These are phyloP conservation scores for Macrophya alboannulata DNA, from an alignment of 2,888 invertebrate species.

Conservation along the genomic window DNA sequence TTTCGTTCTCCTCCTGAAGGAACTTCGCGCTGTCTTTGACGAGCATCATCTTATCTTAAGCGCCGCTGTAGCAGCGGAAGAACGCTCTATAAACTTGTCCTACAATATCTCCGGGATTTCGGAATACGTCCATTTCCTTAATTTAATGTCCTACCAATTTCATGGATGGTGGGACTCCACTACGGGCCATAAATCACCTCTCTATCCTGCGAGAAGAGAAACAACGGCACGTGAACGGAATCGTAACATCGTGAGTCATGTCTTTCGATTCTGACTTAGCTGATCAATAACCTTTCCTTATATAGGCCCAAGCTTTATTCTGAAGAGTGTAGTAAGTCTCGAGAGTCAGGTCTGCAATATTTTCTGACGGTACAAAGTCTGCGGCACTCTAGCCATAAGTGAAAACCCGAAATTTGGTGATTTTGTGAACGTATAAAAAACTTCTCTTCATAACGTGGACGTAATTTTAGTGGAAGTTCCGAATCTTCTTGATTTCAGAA, in stretches of 20 bases:
- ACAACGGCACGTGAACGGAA: slow-evolving; percentile 65
- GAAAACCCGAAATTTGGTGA: background rate
- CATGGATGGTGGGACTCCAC: slow-evolving; percentile 86
- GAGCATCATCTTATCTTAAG: slow-evolving; percentile 81
- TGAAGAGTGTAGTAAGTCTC: background rate
- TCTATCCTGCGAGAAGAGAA: slow-evolving; percentile 79
- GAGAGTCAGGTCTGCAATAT: background rate
- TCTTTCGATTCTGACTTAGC: background rate
- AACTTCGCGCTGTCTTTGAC: slow-evolving; percentile 82
- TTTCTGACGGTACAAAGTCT: background rate
- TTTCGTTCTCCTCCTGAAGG: slow-evolving; percentile 81
- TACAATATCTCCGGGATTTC: slow-evolving; percentile 84
- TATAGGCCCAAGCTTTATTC: background rate
- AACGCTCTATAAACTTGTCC: slow-evolving; percentile 80
- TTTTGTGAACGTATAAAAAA: background rate
- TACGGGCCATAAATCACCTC: slow-evolving; percentile 87
- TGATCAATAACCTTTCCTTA: too few relatives aligned
- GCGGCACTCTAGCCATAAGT: background rate
- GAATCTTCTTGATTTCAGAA: background rate
- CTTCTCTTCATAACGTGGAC: background rate
- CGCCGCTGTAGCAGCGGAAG: slow-evolving; percentile 84
- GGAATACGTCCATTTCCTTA: slow-evolving; percentile 85
- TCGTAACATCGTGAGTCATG: slow-evolving; percentile 80
- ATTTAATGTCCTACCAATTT: slow-evolving; percentile 88
- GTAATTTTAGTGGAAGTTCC: background rate